A percentile compares a stretch with the other conserved stretches of the same genome.
phyloP scores from a whole-genome alignment of 2,797 vertebrate species.

The Natrix natrix region DNA sequence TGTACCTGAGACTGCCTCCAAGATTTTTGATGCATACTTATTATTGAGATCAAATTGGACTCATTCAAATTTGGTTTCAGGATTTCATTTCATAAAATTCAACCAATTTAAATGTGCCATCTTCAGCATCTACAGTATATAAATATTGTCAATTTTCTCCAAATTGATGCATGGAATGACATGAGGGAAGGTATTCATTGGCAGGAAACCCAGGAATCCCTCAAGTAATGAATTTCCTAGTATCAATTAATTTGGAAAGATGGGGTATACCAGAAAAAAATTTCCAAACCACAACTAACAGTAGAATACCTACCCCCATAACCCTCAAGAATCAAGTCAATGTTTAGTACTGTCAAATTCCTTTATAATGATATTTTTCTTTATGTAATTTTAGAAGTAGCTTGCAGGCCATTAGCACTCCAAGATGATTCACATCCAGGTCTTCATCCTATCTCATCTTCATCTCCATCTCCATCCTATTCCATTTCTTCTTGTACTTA shows the following conservation, averaged over 20 bases:
- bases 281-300: neutral
- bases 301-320: neutral
- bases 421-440: neutral
- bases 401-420: neutral
- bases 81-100: neutral
- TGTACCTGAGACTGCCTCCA: neutral
- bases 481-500: neutral
- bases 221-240: neutral
- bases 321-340: neutral
- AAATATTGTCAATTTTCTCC: neutral
- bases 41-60: neutral
- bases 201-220: neutral
- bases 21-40: neutral
- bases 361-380: neutral
- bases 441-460: neutral
- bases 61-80: neutral
- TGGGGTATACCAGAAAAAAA: neutral
- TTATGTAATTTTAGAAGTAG: neutral
- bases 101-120: neutral
- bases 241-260: neutral
- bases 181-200: neutral
- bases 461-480: neutral
- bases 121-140: neutral
- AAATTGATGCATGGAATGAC: neutral
- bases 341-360: neutral